Evolutionary conservation across 2,797 vertebrate genomes (phyloP).

Genomic region (Mionectes olivaceus): DNA sequence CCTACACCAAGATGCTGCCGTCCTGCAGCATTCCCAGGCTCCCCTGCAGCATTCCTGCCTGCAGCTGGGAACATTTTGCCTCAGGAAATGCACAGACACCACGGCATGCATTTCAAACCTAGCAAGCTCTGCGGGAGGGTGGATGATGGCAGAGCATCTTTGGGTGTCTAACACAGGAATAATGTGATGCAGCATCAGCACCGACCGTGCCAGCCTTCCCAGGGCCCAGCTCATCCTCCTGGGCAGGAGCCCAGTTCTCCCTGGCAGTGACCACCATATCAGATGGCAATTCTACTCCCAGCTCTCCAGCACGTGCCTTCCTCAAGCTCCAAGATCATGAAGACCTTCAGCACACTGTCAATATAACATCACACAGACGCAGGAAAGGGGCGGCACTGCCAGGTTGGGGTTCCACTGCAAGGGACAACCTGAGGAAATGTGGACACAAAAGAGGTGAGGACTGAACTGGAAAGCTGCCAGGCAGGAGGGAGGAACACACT

Average conservation of each 20-base stretch:
- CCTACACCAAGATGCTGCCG: neutral
- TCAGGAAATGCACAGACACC: neutral
- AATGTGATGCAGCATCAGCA: rapidly evolving
- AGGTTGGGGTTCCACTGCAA: neutral
- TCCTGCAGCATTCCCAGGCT: rapidly evolving
- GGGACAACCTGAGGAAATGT: neutral
- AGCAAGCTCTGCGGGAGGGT: neutral
- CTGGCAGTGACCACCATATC: neutral
- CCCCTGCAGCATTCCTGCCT: neutral
- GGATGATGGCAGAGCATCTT: neutral
- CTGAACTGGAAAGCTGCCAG: neutral
- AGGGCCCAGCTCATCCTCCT: rapidly evolving
- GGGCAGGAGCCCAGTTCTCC: neutral
- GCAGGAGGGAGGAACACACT: neutral
- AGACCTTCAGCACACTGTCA: rapidly evolving
- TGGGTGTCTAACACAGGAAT: rapidly evolving
- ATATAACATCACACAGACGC: neutral
- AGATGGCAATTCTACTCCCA: neutral
- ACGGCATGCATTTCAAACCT: neutral
- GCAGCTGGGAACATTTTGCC: neutral
- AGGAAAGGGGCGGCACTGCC: neutral
- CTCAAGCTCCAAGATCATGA: neutral
- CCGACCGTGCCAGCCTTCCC: rapidly evolving
- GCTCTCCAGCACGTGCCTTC: neutral
- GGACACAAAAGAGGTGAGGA: neutral